Conservation (phyloP, 2,888 invertebrate genomes). For the Aethes cnicana region DNA sequence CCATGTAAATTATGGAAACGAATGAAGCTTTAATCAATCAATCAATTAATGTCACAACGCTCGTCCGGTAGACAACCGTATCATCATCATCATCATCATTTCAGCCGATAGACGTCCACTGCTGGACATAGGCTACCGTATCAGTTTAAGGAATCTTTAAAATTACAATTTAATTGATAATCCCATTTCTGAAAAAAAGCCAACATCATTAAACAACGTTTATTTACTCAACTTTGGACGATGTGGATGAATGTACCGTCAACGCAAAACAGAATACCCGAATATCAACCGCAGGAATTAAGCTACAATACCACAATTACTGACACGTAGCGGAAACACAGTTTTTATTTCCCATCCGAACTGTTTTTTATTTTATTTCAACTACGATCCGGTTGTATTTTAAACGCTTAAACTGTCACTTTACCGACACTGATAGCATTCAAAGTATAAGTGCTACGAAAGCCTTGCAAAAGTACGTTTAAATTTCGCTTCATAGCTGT, state of each 20-base stretch:
- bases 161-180: too few relatives aligned
- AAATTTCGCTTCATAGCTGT: slow-evolving; percentile 22
- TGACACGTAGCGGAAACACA: not conserved
- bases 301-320: not conserved
- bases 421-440: slow-evolving; percentile 12
- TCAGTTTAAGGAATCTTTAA: slow-evolving; percentile 16
- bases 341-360: slow-evolving; percentile 1
- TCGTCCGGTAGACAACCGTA: slow-evolving; percentile 10
- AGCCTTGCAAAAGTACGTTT: slow-evolving; percentile 26
- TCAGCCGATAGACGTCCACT: too few relatives aligned
- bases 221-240: slow-evolving; percentile 20
- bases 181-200: slow-evolving; percentile 24
- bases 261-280: not conserved
- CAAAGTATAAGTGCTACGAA: slow-evolving; percentile 17
- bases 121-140: too few relatives aligned
- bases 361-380: too few relatives aligned
- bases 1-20: not conserved
- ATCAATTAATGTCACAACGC: slow-evolving; percentile 14
- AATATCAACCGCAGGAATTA: not conserved
- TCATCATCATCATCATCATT: too few relatives aligned
- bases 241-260: not conserved
- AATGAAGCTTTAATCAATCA: too few relatives aligned
- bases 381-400: slow-evolving; percentile 10
- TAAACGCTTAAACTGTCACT: slow-evolving; percentile 20
- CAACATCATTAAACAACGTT: slow-evolving; percentile 26